Evolutionary conservation across 1,140 invertebrate species (phyloP), one percentile per base, ranked within the genome.

Genomic region (Muscidifurax raptorellus): DNA sequence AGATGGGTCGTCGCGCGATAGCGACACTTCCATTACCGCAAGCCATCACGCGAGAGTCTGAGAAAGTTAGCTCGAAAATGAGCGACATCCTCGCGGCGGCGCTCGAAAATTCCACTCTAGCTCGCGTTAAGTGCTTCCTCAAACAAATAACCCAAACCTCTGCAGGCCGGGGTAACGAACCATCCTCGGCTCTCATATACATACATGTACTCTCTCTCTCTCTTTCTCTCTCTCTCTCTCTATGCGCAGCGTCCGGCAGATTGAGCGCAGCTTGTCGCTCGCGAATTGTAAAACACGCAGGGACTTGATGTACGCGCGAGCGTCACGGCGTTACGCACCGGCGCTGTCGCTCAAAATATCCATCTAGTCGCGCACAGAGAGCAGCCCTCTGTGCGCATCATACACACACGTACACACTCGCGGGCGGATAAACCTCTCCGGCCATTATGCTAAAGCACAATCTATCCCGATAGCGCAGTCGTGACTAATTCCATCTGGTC

Each of bases 401-500:
- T n/a, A n/a, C n/a, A n/a, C n/a, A n/a, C 7, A 9, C 67, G 27
- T 13, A 3, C 2, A 30, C 27, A 5, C 12, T 1, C 67, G 9
- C 67, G 67, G 4, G 13, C 44, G 44, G 52, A 22, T 59, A 59
- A 59, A 59, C 52, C 52, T 78, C 86, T 80, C 77, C 76, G 83
- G 80, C 81, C 86, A 90, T 90, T 89, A 90, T 89, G 89, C 87
- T 88, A 89, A 89, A 90, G 88, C 87, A 86, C 89, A 90, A 90
- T 90, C 89, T 90, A 89, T 90, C 87, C 88, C 85, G 88, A 90
- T 89, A 89, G 86, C 87, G 85, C 87, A 80, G 80, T 85, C 69
- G 82, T 40, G 86, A 85, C 88, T 89, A 88, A 89, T 89, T 88
- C 88, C 88, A 87, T 87, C 86, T 87, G 89, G 87, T 86, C 83